Evolutionary conservation across 2,113 vertebrate genomes (phyloP), one percentile per base, ranked within the genome.

Genomic region (Dasyornis broadbenti): DNA sequence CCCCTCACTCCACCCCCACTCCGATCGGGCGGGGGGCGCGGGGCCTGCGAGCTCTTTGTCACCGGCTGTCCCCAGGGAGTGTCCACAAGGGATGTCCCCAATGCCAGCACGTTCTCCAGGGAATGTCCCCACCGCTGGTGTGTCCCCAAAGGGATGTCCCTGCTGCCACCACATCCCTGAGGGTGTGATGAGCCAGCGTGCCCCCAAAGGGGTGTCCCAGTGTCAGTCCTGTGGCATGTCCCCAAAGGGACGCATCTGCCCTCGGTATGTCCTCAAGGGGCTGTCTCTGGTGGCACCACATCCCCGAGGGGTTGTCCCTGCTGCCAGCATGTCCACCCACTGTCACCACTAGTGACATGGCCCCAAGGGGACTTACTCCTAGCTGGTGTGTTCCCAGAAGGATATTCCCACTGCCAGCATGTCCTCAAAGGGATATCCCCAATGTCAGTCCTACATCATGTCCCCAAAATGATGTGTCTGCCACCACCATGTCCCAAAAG

Each of bases 361-460:
- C 18, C 56, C 57, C 63, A 39, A 8, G 37, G 6, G 6, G 54
- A 13, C 64, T 21, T 10, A 33, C 17, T 50, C 4, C 1, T 6
- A 22, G 35, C 59, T 21, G 33, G 12, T 7, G 66, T 13, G 31
- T 2, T 30, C 44, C 24, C 30, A 33, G 35, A 39, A 45, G 44
- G 28, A 7, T 50, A 35, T 61, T 26, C 57, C 35, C 16, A 6
- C 26, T 31, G 61, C n/a, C 47, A 30, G 21, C 31, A 15, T 13
- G 40, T 16, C 31, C 54, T 54, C 35, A 16, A 22, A 52, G 24
- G 12, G 24, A 24, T 23, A n/a, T 57, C 28, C 28, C 76, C 13
- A 1, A 2, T 19, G 44, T 31, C 49, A 56, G 31, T 19, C 23
- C 35, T 2, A 1, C 33, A 9, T 27, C 19, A 1, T 3, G 27